Conservation (phyloP, 2,797 vertebrate species). For the Phalloptychus januarius region DNA sequence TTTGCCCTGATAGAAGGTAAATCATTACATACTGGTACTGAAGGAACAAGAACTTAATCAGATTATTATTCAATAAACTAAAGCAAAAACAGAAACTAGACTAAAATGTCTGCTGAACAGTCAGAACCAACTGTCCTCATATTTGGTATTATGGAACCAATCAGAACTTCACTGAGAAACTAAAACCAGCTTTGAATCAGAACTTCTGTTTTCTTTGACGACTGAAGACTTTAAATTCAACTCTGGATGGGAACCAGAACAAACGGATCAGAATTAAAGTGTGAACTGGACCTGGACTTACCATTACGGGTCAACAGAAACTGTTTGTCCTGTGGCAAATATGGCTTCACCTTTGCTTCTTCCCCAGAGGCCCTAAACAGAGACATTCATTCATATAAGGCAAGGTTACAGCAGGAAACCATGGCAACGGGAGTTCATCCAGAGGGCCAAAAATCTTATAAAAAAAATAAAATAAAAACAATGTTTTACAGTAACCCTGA, state of each 20-base stretch:
- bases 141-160: not conserved
- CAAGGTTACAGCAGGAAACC: not conserved
- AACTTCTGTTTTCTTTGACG: not conserved
- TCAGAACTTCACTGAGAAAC: not conserved
- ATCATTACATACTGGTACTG: no score
- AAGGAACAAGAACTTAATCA: not conserved
- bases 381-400: conserved; percentile 7
- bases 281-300: conserved; percentile 67
- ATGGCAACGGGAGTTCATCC: not conserved
- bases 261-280: no score
- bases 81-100: not conserved
- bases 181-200: not conserved
- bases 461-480: no score
- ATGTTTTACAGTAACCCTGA: not conserved
- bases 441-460: not conserved
- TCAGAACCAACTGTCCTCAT: not conserved
- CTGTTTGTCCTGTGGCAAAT: conserved; percentile 93
- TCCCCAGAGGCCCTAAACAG: conserved; percentile 90
- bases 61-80: not conserved
- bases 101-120: not conserved
- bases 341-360: conserved; percentile 94
- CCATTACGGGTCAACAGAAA: conserved; percentile 98
- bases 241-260: not conserved
- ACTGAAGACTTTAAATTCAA: not conserved
- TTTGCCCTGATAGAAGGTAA: no score